Percentiles rank a stretch among this genome's conserved stretches.
Conservation (phyloP, 2,797 vertebrate genomes). For the Melanotaenia trifasciata region DNA sequence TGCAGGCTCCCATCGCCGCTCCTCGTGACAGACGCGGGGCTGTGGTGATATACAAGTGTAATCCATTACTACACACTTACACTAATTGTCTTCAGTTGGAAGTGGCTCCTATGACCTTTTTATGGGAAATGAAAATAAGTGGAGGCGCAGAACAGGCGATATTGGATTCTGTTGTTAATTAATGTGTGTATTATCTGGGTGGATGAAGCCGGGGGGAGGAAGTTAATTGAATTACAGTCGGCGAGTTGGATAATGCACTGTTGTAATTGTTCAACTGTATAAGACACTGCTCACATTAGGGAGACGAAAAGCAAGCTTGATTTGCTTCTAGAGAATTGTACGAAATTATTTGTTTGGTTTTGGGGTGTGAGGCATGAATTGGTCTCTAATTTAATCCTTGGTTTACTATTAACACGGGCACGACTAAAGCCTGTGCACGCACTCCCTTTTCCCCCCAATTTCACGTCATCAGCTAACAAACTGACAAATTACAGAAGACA, state of each 20-base stretch:
- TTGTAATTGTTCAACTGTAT: constrained; percentile 81
- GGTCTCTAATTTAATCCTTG: constrained; percentile 67
- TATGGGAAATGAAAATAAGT: constrained; percentile 82
- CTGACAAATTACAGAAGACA: neutral
- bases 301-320: constrained; percentile 67
- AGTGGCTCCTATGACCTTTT: constrained; percentile 81
- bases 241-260: constrained; percentile 80
- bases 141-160: constrained; percentile 77
- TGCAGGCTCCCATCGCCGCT: constrained; percentile 32
- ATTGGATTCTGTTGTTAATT: constrained; percentile 85
- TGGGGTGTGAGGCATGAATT: constrained; percentile 61
- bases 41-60: constrained; percentile 55
- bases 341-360: constrained; percentile 71
- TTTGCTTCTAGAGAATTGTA: constrained; percentile 65
- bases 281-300: constrained; percentile 70
- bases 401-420: constrained; percentile 43
- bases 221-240: constrained; percentile 85
- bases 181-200: constrained; percentile 82
- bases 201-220: constrained; percentile 75
- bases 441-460: neutral
- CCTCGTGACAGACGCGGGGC: constrained; percentile 21
- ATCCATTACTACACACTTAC: constrained; percentile 73
- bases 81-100: constrained; percentile 73
- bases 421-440: constrained; percentile 1
- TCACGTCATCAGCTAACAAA: constrained; percentile 11